Conservation (phyloP, 2,113 vertebrate genomes). For the Nematolebias whitei region DNA sequence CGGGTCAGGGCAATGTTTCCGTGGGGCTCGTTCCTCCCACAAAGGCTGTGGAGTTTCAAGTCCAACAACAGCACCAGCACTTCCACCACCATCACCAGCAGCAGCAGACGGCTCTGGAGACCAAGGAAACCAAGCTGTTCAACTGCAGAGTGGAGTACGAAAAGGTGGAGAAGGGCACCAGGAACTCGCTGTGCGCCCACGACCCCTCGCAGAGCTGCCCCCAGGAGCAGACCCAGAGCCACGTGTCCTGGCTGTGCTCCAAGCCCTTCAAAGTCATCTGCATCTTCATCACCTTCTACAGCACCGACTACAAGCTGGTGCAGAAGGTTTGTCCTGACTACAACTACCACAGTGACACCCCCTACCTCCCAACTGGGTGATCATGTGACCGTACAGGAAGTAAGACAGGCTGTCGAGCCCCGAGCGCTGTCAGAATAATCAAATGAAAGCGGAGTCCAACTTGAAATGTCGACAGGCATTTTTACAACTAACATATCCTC, state of each 20-base stretch:
- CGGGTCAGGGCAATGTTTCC: constrained; percentile 95
- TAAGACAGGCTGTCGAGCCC: constrained; percentile 59
- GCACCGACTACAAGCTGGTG: constrained; percentile 99
- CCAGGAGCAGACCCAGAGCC: constrained; percentile 98
- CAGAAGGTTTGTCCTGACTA: constrained; percentile 99
- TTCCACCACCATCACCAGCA: constrained; percentile 79
- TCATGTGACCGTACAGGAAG: constrained; percentile 4
- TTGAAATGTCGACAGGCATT: constrained; percentile 47
- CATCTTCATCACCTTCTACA: constrained; percentile 99
- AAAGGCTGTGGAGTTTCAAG: constrained; percentile 96
- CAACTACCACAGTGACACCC: constrained; percentile 99
- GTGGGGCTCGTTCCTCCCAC: constrained; percentile 95
- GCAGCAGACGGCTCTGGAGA: constrained; percentile 91
- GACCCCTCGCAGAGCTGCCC: constrained; percentile 97
- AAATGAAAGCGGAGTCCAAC: constrained; percentile 66
- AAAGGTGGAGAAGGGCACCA: constrained; percentile 96
- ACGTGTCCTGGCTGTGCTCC: constrained; percentile 98
- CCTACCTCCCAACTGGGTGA: constrained; percentile 97
- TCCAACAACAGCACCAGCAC: constrained; percentile 67
- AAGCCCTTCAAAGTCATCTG: constrained; percentile 99
- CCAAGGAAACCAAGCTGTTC: constrained; percentile 98
- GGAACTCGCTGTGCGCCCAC: constrained; percentile 95
- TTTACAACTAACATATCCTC: constrained; percentile 53
- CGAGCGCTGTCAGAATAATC: constrained; percentile 79
- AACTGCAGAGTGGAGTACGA: constrained; percentile 98